Evolutionary conservation across 2,113 vertebrate species (phyloP).

Genomic region (Notothenia rossii): DNA sequence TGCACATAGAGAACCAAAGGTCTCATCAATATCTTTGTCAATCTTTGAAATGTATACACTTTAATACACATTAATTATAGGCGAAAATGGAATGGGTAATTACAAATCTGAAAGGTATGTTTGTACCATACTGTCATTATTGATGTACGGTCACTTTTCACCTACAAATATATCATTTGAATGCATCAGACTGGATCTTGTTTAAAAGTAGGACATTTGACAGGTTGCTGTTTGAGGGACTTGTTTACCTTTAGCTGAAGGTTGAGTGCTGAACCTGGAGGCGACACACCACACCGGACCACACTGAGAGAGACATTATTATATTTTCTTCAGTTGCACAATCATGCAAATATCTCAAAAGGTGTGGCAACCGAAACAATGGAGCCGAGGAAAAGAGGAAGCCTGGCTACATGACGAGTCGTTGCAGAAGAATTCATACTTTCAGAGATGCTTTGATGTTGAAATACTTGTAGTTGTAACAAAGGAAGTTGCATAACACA

Average conservation of each 20-base stretch:
- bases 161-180: too few species aligned
- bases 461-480: background rate
- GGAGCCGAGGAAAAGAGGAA: background rate
- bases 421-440: background rate
- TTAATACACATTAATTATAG: too few species aligned
- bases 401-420: background rate
- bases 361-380: background rate
- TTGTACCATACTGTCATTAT: too few species aligned
- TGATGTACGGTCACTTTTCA: too few species aligned
- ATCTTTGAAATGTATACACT: too few species aligned
- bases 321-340: too few species aligned
- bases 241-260: conserved; percentile 25
- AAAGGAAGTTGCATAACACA: background rate
- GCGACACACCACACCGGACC: background rate
- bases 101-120: too few species aligned
- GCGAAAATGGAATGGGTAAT: too few species aligned
- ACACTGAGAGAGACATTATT: conserved; percentile 11
- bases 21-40: too few species aligned
- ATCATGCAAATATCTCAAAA: background rate
- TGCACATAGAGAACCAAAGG: too few species aligned
- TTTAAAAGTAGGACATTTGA: background rate
- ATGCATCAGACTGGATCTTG: too few species aligned
- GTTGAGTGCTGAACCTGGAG: conserved; percentile 27
- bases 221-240: background rate
- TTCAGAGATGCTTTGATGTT: background rate